These are phyloP conservation scores for Pundamilia nyererei DNA, from an alignment of 2,113 vertebrate species.

Conservation along the genomic window DNA sequence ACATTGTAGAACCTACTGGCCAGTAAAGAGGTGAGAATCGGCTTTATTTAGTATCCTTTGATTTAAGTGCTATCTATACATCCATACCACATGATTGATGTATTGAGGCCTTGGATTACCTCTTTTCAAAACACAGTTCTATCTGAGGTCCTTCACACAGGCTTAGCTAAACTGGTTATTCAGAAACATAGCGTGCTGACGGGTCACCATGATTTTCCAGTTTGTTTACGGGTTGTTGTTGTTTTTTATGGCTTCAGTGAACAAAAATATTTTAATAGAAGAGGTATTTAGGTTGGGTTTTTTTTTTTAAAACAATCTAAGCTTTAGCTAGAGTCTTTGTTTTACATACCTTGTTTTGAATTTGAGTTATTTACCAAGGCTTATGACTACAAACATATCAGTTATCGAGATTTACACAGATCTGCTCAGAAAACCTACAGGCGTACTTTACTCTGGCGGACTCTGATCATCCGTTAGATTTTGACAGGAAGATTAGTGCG, in stretches of 20 bases:
- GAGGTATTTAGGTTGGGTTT: rapidly evolving
- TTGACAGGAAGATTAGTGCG: not conserved
- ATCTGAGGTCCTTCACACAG: not conserved
- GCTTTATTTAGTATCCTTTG: not conserved
- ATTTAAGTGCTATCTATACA: not conserved
- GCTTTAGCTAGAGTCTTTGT: not conserved
- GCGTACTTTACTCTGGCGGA: not conserved
- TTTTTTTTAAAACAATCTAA: not conserved
- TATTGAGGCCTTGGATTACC: not conserved
- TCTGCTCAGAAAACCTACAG: not conserved
- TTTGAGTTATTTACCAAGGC: not conserved
- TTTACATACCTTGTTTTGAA: not conserved
- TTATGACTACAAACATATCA: not conserved
- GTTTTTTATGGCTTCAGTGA: not conserved
- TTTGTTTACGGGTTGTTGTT: not conserved
- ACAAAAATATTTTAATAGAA: not conserved
- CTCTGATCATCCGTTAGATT: not conserved
- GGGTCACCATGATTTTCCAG: not conserved
- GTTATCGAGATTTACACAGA: not conserved
- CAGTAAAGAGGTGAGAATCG: not conserved
- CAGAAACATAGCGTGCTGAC: not conserved
- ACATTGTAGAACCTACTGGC: not conserved
- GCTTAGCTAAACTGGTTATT: not conserved
- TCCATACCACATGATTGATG: not conserved
- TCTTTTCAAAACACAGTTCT: not conserved